Evolutionary conservation across 1,140 invertebrate genomes (phyloP), one percentile per base, ranked within the genome.

Genomic region (Samia ricini): DNA sequence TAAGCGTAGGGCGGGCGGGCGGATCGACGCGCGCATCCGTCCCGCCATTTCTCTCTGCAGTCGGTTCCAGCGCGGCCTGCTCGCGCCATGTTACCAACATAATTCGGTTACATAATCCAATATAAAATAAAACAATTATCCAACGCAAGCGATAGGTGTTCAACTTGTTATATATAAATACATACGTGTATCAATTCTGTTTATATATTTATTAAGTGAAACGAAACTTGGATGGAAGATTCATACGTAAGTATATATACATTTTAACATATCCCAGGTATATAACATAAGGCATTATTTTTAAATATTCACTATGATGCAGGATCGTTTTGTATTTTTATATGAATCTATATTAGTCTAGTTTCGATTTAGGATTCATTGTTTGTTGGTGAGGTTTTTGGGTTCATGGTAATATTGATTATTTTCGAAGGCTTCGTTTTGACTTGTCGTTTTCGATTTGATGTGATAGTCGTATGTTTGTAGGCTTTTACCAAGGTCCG

Each of bases 1-100:
- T 81, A 80, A 73, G 57, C 76, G 67, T 76, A 83, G 82, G 86
- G 82, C 82, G 83, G 75, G 69, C 72, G 79, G 86, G n/a, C n/a
- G n/a, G n/a, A n/a, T n/a, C n/a, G n/a, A n/a, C 86, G 86, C 86
- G 85, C 86, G 86, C 86, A 85, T 0, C 24, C 63, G 54, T 64
- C 33, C 81, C 81, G 85, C 85, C 86, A 89, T 89, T 85, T 77
- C 79, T 81, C 69, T 77, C 84, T 82, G 86, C 86, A 89, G 83
- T 87, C 76, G 79, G 72, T 61, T 62, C 60, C 71, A 72, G 81
- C 80, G 83, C 84, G 81, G 56, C 67, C 42, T 51, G 51, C 75
- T 73, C 83, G 83, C 84, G 79, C 78, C 83, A 85, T 85, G 81
- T 78, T 72, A 64, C 69, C 65, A 63, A 78, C 72, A 60, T 70